Evolutionary conservation across 2,113 vertebrate species (phyloP), one percentile per base, ranked within the genome.

Genomic region (Phrynosoma platyrhinos): DNA sequence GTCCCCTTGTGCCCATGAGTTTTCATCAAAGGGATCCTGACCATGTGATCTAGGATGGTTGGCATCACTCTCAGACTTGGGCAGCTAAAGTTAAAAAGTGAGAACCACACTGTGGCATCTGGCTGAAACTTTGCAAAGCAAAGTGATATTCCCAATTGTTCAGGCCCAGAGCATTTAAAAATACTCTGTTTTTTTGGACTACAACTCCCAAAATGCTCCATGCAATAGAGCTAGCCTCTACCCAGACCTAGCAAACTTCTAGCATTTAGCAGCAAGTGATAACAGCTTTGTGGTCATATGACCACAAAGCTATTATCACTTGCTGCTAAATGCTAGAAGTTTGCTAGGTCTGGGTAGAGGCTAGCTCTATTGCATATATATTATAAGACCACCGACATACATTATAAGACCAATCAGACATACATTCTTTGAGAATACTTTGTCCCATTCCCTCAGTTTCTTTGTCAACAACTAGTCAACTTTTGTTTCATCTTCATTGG

Each of bases 11-110:
- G 72, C 80, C 72, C 72, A 76, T 52, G 87, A 82, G 58, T 66
- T 55, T 76, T 53, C 80, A 83, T 83, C 87, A 83, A 36, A 68
- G 72, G 80, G 58, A 82, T 30, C 58, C 71, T 52, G 2, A 36
- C 36, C 58, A 52, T 20, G 30, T 82, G 62, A 21, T 40, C 20
- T 23, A 5, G 21, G 55, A 12, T 25, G 30, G 69, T 16, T 66
- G 79, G 69, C 6, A 32, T 47, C 10, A 0, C 80, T 32, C 62
- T 47, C 18, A 9, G 42, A 52, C 8, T 36, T 66, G 7, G 58
- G n/a, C 32, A 30, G 58, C 42, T 76, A 13, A 77, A 10, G 8
- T 83, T 52, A 10, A 23, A n/a, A 55, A 77, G 74, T 53, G 52
- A 58, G 53, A 75, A 84, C 9, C 20, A 42, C 23, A 68, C 13